Base-by-base conservation (phyloP, 1,140 invertebrate genomes). In the Drosophila pandora region DNA sequence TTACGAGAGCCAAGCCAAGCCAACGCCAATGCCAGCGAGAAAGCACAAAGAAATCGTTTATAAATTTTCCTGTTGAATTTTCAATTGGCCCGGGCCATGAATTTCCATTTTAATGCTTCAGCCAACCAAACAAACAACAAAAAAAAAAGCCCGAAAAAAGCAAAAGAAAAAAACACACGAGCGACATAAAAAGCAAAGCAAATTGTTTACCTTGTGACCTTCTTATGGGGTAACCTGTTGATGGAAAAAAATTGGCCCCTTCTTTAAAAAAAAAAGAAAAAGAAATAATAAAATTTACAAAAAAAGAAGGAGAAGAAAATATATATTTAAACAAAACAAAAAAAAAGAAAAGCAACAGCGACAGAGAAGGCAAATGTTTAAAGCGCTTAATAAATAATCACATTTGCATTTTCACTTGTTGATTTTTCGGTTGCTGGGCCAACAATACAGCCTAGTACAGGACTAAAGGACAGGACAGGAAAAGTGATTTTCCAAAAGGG, bases 331-430 rank as follows among this genome's bases (percentile, higher is more conserved):
- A 37, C 10, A 2, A 25, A 41, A 53, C 37, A 17, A 63, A 54
- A 25, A 56, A 30, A 54, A 52, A 49, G 34, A 17, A n/a, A 45
- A 49, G n/a, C n/a, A n/a, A n/a, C n/a, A 32, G 45, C 45, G 59
- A 43, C 41, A 6, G 13, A 43, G 41, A 62, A 43, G 41, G 41
- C 9, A 6, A 88, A 88, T 87, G 81, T 87, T 87, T 87, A 87
- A 79, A 79, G 82, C 83, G 82, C 83, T 87, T 87, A 87, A 83
- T 88, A 87, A 87, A 87, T 87, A 88, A 88, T 88, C 83, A 83
- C 79, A 87, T 87, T 87, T 89, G 79, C 83, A 87, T 87, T 87
- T 87, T 87, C 76, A 87, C 83, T 87, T 87, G 83, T 87, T 87
- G 83, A 87, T 88, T 83, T 37, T 88, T 78, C 58, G 34, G 50